These are phyloP conservation scores for Exaiptasia diaphana DNA, from an alignment of 64 coral and sea anemone genomes.

Conservation along the genomic window DNA sequence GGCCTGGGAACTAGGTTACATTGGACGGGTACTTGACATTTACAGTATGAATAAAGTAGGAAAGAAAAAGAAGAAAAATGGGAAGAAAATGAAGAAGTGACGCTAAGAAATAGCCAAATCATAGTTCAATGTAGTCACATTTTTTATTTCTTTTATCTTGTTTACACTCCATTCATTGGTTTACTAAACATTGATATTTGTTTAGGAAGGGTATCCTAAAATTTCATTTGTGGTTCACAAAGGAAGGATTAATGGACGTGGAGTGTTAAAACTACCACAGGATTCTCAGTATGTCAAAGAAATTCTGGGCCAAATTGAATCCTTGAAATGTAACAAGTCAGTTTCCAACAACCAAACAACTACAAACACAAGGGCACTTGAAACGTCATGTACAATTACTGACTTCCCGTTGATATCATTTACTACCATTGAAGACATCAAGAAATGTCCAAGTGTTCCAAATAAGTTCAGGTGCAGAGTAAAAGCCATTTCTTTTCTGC, in stretches of 20 bases:
- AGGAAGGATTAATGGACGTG: neutral
- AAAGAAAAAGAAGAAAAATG: no score
- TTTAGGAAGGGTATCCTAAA: neutral
- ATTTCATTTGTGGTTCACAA: neutral
- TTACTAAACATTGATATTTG: neutral
- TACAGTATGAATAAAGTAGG: no score
- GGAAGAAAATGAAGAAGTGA: no score
- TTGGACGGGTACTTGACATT: no score
- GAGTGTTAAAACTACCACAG: neutral
- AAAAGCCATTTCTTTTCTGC: conserved; percentile 46
- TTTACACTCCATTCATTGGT: neutral
- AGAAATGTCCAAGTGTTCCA: conserved; percentile 36
- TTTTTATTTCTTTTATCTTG: no score
- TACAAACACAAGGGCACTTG: conserved; percentile 18
- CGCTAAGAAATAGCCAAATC: no score
- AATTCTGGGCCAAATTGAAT: neutral
- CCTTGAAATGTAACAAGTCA: neutral
- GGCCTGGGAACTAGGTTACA: no score
- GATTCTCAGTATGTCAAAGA: neutral
- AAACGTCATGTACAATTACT: conserved; percentile 71
- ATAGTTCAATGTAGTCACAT: no score
- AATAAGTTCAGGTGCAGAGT: conserved; percentile 74
- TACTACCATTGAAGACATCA: conserved; percentile 49
- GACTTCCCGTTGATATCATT: conserved; percentile 53
- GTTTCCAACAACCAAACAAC: neutral